Evolutionary conservation across 2,888 invertebrate species (phyloP).

Genomic region (Fissipunctia ypsillon): DNA sequence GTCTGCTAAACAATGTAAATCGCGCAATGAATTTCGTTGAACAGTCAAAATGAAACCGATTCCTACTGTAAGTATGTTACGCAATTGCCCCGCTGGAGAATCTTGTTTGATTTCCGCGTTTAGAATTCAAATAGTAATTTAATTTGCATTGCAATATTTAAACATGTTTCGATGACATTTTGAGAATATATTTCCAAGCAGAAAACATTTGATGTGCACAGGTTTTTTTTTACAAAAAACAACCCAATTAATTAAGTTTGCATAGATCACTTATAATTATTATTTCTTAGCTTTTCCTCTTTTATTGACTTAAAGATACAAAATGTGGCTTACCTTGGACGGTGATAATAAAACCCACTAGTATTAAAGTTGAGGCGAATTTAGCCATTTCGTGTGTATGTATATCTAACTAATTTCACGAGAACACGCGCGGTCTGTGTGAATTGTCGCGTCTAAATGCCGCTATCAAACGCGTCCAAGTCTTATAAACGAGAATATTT

Average conservation of each 20-base stretch:
- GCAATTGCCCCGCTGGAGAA: no score
- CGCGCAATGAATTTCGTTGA: no score
- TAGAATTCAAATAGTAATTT: not conserved
- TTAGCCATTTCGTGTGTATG: constrained; percentile 70
- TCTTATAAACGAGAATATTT: constrained; percentile 61
- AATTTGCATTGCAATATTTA: not conserved
- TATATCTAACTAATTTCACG: constrained; percentile 29
- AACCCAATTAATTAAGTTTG: constrained; percentile 12
- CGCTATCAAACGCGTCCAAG: constrained; percentile 23
- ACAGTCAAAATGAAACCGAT: no score
- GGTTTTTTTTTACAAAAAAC: constrained; percentile 12
- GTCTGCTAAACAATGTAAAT: no score
- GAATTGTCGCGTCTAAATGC: constrained; percentile 63
- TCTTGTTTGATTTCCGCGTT: not conserved
- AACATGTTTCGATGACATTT: constrained; percentile 24
- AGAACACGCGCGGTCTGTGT: constrained; percentile 52
- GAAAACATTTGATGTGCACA: not conserved
- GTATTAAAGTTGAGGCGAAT: constrained; percentile 64
- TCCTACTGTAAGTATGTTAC: no score
- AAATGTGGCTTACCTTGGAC: constrained; percentile 73
- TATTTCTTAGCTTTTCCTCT: constrained; percentile 14
- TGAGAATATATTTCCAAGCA: not conserved
- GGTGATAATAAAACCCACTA: constrained; percentile 64
- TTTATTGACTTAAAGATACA: constrained; percentile 23
- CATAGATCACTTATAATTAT: not conserved